Percentiles rank a stretch among this genome's conserved stretches.
These are phyloP conservation scores for Microdon myrmicae DNA, from an alignment of 2,888 invertebrate species.

Conservation along the genomic window DNA sequence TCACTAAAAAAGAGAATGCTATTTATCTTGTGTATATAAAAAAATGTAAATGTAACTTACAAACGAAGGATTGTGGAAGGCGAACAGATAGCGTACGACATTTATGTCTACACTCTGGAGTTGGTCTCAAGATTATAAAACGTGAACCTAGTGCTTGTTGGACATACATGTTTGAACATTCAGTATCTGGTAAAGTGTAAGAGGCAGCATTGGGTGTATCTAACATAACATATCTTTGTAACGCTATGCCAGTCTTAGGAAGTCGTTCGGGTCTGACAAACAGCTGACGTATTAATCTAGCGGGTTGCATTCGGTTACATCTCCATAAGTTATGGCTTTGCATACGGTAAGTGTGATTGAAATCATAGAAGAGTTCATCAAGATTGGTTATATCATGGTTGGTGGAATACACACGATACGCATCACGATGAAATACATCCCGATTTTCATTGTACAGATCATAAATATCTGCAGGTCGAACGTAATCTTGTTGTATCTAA, in stretches of 20 bases:
- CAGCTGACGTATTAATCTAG: constrained; percentile 75
- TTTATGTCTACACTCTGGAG: constrained; percentile 77
- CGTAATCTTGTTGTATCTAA: constrained; percentile 71
- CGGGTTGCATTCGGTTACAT: constrained; percentile 80
- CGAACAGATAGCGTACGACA: constrained; percentile 79
- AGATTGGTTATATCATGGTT: constrained; percentile 62
- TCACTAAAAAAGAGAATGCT: constrained; percentile 70
- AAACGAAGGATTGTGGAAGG: constrained; percentile 77
- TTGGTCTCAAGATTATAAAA: constrained; percentile 78
- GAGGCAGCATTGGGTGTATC: constrained; percentile 76
- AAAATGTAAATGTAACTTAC: constrained; percentile 72
- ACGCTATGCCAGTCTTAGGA: constrained; percentile 78
- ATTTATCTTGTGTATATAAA: constrained; percentile 1
- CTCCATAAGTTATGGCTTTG: constrained; percentile 69
- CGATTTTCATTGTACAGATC: constrained; percentile 72
- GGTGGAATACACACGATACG: constrained; percentile 69
- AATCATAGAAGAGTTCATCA: constrained; percentile 64
- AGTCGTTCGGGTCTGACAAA: constrained; percentile 79
- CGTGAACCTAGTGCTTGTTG: constrained; percentile 79
- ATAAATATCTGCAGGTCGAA: constrained; percentile 70
- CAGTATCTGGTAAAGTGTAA: constrained; percentile 80
- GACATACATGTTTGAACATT: constrained; percentile 83
- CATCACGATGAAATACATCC: constrained; percentile 73
- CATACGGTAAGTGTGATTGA: constrained; percentile 58
- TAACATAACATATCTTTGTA: constrained; percentile 81